These are phyloP conservation scores for Camarhynchus parvulus DNA, from an alignment of 2,113 vertebrate species.

Conservation along the genomic window DNA sequence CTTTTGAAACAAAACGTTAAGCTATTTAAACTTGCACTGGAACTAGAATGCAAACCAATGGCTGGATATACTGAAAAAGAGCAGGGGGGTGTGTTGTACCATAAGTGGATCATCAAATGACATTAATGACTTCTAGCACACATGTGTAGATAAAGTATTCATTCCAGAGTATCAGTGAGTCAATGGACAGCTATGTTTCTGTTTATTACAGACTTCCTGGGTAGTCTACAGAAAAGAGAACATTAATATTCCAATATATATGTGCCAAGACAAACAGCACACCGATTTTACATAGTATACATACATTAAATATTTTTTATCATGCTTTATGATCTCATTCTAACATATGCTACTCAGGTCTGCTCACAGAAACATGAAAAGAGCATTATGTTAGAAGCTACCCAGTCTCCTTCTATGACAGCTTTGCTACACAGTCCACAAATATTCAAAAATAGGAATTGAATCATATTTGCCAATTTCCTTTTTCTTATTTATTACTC, in stretches of 20 bases:
- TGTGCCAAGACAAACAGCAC: conserved; percentile 40
- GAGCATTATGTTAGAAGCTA: neutral
- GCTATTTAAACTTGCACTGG: neutral
- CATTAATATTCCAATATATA: conserved; percentile 11
- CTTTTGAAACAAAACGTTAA: neutral
- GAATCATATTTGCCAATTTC: neutral
- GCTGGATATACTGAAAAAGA: neutral
- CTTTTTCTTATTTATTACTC: neutral
- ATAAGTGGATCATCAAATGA: neutral
- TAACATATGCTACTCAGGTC: neutral
- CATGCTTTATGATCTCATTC: conserved; percentile 19
- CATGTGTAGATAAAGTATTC: conserved; percentile 3
- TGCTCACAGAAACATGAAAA: neutral
- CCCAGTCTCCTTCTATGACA: neutral
- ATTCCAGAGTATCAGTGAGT: conserved; percentile 28
- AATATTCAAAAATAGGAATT: neutral
- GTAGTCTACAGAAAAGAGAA: conserved; percentile 18
- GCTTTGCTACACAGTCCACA: neutral
- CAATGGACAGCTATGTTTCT: conserved; percentile 44
- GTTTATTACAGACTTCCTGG: conserved; percentile 54
- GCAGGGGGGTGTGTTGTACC: neutral
- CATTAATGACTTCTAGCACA: neutral
- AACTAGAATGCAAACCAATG: neutral
- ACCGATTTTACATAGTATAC: neutral
- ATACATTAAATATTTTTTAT: neutral